Evolutionary conservation across 1,140 invertebrate species (phyloP).

Genomic region (Episyrphus balteatus): DNA sequence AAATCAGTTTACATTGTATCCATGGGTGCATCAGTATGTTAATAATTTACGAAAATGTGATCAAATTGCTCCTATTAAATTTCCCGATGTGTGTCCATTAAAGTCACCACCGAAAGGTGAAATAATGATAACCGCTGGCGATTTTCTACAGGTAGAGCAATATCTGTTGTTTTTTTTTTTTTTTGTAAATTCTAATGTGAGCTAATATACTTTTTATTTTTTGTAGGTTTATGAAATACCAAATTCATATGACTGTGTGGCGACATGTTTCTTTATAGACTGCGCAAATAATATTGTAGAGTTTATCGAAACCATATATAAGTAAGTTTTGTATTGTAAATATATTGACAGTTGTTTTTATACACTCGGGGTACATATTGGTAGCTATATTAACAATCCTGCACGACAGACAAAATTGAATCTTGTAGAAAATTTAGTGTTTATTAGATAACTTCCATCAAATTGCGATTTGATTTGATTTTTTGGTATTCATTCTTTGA

Average conservation of each 20-base stretch:
- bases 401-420: too few relatives aligned
- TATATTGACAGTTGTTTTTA: too few relatives aligned
- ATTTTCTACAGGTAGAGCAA: slow-evolving; percentile 83
- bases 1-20: slow-evolving; percentile 47
- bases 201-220: slow-evolving; percentile 8
- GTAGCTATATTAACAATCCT: too few relatives aligned
- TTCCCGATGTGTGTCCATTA: slow-evolving; percentile 85
- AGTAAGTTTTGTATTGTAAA: slow-evolving; percentile 21
- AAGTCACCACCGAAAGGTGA: slow-evolving; percentile 44
- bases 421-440: too few relatives aligned
- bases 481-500: too few relatives aligned
- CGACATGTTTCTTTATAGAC: slow-evolving; percentile 97
- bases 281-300: slow-evolving; percentile 93
- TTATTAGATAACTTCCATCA: too few relatives aligned
- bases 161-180: slow-evolving; percentile 8
- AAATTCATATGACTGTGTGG: slow-evolving; percentile 82
- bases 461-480: too few relatives aligned
- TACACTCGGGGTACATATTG: too few relatives aligned
- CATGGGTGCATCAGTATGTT: slow-evolving; percentile 88
- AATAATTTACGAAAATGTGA: slow-evolving; percentile 76
- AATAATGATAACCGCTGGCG: slow-evolving; percentile 94
- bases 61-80: slow-evolving; percentile 63
- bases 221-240: slow-evolving; percentile 59
- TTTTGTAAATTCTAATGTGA: not conserved
- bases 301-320: slow-evolving; percentile 89